phyloP scores from a whole-genome alignment of 2,888 invertebrate genomes.

The Drosophila stalkeri region DNA sequence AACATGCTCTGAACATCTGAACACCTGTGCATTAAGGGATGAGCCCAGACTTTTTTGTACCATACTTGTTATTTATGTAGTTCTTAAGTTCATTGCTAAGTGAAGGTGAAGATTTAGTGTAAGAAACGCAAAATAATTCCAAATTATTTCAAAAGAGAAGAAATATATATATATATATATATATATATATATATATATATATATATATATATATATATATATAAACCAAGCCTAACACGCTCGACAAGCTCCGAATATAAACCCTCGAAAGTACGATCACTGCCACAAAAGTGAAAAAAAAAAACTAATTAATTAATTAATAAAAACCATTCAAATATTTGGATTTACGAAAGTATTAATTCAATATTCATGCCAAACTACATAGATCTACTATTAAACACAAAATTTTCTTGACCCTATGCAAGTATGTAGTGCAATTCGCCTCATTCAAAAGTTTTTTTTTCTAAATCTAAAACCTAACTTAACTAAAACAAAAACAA shows the following conservation, averaged over 20 bases:
- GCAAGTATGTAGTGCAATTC: slow-evolving; percentile 1
- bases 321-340: background rate
- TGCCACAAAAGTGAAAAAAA: background rate
- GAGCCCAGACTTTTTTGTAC: slow-evolving; percentile 35
- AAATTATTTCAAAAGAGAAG: background rate
- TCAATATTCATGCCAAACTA: slow-evolving; percentile 1
- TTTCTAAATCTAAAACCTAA: background rate
- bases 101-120: background rate
- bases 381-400: background rate
- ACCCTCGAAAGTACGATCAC: slow-evolving; percentile 6
- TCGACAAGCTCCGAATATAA: background rate
- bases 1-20: background rate
- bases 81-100: slow-evolving; percentile 21
- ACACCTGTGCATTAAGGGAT: background rate
- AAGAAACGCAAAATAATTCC: slow-evolving; percentile 5
- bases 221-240: background rate
- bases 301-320: background rate
- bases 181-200: no score
- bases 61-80: slow-evolving; percentile 54
- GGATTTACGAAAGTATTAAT: slow-evolving; percentile 6
- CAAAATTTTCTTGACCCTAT: background rate
- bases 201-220: background rate
- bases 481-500: background rate
- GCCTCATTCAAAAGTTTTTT: background rate
- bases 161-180: background rate